Base-by-base conservation (phyloP, 1,140 invertebrate species). In the Phymastichus coffea region DNA sequence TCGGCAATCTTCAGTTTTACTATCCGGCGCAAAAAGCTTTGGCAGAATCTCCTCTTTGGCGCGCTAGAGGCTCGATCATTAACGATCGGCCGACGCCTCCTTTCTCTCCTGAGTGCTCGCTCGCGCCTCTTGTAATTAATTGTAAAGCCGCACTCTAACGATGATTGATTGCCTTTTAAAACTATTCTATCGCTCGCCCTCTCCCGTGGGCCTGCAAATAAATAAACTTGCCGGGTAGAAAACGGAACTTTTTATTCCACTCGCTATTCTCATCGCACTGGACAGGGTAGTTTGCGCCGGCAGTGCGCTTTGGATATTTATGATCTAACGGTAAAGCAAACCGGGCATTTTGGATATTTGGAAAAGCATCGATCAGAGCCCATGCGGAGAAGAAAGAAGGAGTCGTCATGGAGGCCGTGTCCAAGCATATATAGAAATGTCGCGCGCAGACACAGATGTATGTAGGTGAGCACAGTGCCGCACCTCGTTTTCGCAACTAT, bases 71-170 rank as follows among this genome's bases (percentile, higher is more conserved):
- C 47, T 41, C 12, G 30, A 26, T 46, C 57, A 59, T 59, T 48
- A 59, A 52, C 40, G 48, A 59, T 59, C 47, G 38, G 9, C 48
- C 25, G 46, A 52, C 40, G 41, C 57, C 57, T 59, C 30, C n/a
- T n/a, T n/a, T n/a, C n/a, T n/a, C n/a, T n/a, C n/a, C n/a, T n/a
- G n/a, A n/a, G n/a, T n/a, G n/a, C n/a, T n/a, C n/a, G n/a, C n/a
- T 37, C n/a, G 48, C 26, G 22, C 12, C 37, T n/a, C n/a, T n/a
- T 59, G 48, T 38, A 59, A 59, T 59, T 57, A 57, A 59, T 52
- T n/a, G 38, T 22, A 8, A 25, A 33, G 48, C 41, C 48, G 20
- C 38, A 28, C 41, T 28, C 15, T 48, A 51, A 51, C 19, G 23
- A 52, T 51, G 47, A 59, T 52, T 43, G 40, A 52, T 59, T 52